Conservation (phyloP, 2,888 invertebrate genomes). For the Sarcophaga carnaria region DNA sequence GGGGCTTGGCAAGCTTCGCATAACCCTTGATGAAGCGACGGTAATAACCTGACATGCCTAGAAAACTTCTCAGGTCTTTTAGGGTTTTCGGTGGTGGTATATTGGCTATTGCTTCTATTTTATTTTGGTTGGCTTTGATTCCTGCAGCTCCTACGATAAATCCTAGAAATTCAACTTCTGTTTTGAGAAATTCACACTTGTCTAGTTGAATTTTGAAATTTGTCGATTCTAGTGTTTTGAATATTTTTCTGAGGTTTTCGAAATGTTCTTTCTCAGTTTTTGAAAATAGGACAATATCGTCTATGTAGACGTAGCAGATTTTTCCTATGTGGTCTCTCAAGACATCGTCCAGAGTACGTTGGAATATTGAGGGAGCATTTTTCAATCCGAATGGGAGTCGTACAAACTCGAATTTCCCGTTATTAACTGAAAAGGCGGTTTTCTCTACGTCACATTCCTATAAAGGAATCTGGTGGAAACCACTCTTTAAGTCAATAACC, state of each 20-base stretch:
- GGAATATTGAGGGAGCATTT: conserved; percentile 46
- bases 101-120: neutral
- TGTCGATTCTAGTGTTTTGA: conserved; percentile 15
- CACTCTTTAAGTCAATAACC: conserved; percentile 7
- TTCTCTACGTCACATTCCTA: conserved; percentile 32
- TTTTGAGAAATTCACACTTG: conserved; percentile 39
- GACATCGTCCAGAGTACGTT: conserved; percentile 45
- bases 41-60: conserved; percentile 33
- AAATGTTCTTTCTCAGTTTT: conserved; percentile 22
- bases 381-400: conserved; percentile 45
- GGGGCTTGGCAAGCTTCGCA: conserved; percentile 41
- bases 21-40: conserved; percentile 37
- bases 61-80: conserved; percentile 24
- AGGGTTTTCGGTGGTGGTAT: neutral
- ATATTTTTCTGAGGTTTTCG: neutral
- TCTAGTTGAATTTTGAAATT: conserved; percentile 23
- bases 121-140: neutral
- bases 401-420: conserved; percentile 47
- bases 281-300: conserved; percentile 33
- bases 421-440: conserved; percentile 52
- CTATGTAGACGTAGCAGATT: conserved; percentile 43
- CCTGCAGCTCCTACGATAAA: neutral
- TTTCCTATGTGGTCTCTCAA: conserved; percentile 34
- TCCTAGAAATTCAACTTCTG: conserved; percentile 24
- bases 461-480: conserved; percentile 41